Evolutionary conservation across 2,888 invertebrate genomes (phyloP), one percentile per base, ranked within the genome.

Genomic region (Malthinus flaveolus): DNA sequence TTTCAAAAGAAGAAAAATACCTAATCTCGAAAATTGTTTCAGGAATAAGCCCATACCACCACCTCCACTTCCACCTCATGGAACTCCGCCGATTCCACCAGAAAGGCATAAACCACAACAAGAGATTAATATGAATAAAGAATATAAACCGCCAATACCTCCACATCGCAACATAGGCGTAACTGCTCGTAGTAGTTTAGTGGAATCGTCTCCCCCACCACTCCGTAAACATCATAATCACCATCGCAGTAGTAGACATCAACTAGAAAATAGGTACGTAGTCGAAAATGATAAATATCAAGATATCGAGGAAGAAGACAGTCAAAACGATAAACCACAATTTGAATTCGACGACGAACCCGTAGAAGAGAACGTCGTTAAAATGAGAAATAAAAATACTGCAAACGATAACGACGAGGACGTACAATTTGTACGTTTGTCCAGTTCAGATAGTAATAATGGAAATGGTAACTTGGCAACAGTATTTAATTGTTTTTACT

Each of bases 91-190:
- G 37, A 73, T 75, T 51, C 72, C 71, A 36, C 66, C 60, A 49
- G 62, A 62, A 45, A 42, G 59, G 47, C 47, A 62, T 51, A 64
- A 54, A 55, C 34, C 52, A 52, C 49, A 67, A 33, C 65, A 79
- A 81, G 78, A 79, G 49, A 73, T 64, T 50, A 73, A 71, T 59
- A 71, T 70, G 61, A 75, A 73, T 57, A 85, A 86, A 69, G 90
- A 91, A 65, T 93, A 93, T 80, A 85, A 89, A 67, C 93, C 93
- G 3, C 93, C 93, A n/a, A 91, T 93, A 54, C 93, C 93, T 13
- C 94, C 92, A 32, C 93, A 93, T 74, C 83, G 93, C 67, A 90
- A 89, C 78, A 84, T 90, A 13, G 66, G 64, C 1, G 50, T 56
- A 12, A 51, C 44, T 23, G 51, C 54, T 36, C 51, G 55, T 2